Percentiles rank a stretch among this genome's conserved stretches.
Evolutionary conservation across 2,888 invertebrate species (phyloP).

Genomic region (Argyresthia albistria): DNA sequence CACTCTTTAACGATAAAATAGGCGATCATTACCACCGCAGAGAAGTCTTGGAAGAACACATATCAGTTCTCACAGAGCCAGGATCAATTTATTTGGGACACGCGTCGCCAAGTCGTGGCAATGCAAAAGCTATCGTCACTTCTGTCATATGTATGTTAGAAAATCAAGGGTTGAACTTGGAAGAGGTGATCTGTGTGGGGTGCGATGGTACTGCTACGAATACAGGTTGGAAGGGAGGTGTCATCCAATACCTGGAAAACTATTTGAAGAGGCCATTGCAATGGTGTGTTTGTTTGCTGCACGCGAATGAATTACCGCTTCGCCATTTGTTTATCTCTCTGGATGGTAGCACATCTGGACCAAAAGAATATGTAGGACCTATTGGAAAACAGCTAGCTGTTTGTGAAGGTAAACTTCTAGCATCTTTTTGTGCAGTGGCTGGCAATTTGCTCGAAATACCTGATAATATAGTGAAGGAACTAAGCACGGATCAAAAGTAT

Average conservation of each 20-base stretch:
- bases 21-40: too few relatives aligned
- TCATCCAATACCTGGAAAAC: constrained; percentile 15
- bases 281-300: constrained; percentile 17
- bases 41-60: too few relatives aligned
- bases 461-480: neutral
- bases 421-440: neutral
- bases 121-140: neutral
- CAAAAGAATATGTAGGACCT: constrained; percentile 15
- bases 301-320: constrained; percentile 18
- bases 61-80: too few relatives aligned
- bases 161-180: neutral
- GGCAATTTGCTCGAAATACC: neutral
- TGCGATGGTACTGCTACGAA: neutral
- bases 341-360: constrained; percentile 19
- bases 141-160: neutral
- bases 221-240: constrained; percentile 3
- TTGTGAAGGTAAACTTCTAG: constrained; percentile 8
- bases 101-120: neutral
- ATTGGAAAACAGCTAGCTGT: constrained; percentile 16
- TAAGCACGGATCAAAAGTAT: constrained; percentile 12
- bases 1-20: too few relatives aligned
- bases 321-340: constrained; percentile 18
- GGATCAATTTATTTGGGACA: neutral
- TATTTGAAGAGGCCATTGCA: constrained; percentile 14
- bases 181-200: neutral